A percentile compares a stretch with the other conserved stretches of the same genome.
phyloP scores from a whole-genome alignment of 1,140 invertebrate genomes.

The Drosophila bocqueti region DNA sequence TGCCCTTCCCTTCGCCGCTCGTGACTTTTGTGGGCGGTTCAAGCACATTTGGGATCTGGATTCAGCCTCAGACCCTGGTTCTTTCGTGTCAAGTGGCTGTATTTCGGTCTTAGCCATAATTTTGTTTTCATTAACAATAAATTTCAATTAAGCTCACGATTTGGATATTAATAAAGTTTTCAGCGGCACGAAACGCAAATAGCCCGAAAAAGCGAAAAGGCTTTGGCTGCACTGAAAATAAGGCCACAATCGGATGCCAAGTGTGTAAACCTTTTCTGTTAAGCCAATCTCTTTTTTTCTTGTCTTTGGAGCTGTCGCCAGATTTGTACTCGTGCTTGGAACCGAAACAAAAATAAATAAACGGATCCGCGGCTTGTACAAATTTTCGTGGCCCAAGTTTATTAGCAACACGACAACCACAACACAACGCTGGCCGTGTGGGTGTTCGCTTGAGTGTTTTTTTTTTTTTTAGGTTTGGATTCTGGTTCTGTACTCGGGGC shows the following conservation, averaged over 20 bases:
- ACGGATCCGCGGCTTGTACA: conserved; percentile 7
- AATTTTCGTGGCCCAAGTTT: conserved; percentile 50
- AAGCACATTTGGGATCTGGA: conserved; percentile 30
- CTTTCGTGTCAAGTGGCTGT: conserved; percentile 74
- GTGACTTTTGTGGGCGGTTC: conserved; percentile 51
- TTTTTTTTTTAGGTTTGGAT: conserved; percentile 28
- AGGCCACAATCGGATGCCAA: conserved; percentile 37
- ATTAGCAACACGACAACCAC: conserved; percentile 53
- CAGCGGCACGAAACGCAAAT: conserved; percentile 74
- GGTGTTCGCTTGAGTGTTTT: conserved; percentile 50
- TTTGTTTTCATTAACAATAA: conserved; percentile 82
- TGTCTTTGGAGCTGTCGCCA: conserved; percentile 27
- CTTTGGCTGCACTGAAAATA: conserved; percentile 27
- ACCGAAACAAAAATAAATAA: neutral
- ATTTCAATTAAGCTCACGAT: conserved; percentile 83
- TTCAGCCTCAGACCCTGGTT: conserved; percentile 38
- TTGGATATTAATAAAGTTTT: conserved; percentile 80
- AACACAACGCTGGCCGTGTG: conserved; percentile 22
- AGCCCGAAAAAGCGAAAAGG: conserved; percentile 39
- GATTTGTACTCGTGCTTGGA: conserved; percentile 31
- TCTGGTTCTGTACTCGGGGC: conserved; percentile 8
- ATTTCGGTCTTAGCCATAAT: conserved; percentile 58
- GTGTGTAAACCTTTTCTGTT: conserved; percentile 35
- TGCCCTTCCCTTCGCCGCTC: conserved; percentile 13
- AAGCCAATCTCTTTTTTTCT: conserved; percentile 6